Base-by-base conservation (phyloP, 2,797 vertebrate species). In the Melanotaenia pygmaea region DNA sequence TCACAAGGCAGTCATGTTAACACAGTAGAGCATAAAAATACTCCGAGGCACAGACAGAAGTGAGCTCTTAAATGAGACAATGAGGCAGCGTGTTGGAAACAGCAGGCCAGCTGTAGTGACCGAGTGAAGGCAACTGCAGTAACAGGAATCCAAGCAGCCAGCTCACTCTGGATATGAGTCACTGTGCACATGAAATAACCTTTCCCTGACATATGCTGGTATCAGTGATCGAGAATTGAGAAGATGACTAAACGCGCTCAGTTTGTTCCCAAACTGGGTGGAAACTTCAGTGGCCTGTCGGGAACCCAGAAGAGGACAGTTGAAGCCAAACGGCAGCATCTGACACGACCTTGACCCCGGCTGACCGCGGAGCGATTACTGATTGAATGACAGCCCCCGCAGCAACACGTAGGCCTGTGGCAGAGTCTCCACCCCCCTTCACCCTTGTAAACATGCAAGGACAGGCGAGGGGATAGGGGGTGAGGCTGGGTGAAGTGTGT, bases 91-190 rank as follows among this genome's bases (percentile, higher is more conserved):
- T 50, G 82, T 68, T 82, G 86, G 76, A 71, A 88, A 86, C 81
- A 82, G 76, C 57, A 56, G 67, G 83, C 81, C 89, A 89, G 90
- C 91, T 88, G 86, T 35, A 70, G 79, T 76, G 80, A 82, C 75
- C 22, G 62, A 86, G 79, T 8, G 65, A 81, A 82, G 71, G 85
- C 85, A 89, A 91, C 85, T 85, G 86, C 85, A 89, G 83, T 66
- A 87, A 84, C 84, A 88, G 78, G 75, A 87, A 88, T 82, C 80
- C 77, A 43, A 51, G 78, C 76, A 68, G 83, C 81, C 84, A 87
- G 87, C 86, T 90, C 89, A 85, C 75, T 51, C 77, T 64, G 76
- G 74, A 85, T 86, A 89, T 92, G 91, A 92, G 89, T 92, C 91
- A 92, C 79, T 38, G 30, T 67, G 83, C 85, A 88, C 81, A 76